Evolutionary conservation across 1,140 invertebrate genomes (phyloP).

Genomic region (Neoseiulus cucumeris): DNA sequence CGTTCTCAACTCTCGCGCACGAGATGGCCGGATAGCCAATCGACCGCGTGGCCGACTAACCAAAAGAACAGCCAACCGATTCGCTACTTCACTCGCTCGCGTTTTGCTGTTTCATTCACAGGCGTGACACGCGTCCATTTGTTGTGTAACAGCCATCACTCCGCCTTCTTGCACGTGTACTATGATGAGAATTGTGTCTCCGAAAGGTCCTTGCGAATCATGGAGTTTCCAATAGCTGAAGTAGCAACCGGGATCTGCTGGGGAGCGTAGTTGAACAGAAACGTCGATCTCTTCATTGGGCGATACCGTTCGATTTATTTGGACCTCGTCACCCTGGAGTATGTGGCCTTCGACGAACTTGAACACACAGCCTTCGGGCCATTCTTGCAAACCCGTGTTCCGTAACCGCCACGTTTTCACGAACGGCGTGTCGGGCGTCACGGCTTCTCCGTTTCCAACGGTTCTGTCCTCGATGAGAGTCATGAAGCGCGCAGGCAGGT

Average conservation of each 20-base stretch:
- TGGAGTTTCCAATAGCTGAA: conserved; percentile 49
- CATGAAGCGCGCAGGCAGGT: conserved; percentile 46
- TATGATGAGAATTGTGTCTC: conserved; percentile 47
- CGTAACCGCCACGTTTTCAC: conserved; percentile 56
- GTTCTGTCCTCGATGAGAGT: conserved; percentile 51
- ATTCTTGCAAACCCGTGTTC: conserved; percentile 41
- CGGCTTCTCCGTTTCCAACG: conserved; percentile 47
- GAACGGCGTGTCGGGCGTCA: conserved; percentile 47
- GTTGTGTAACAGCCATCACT: conserved; percentile 44
- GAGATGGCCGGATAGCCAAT: no score
- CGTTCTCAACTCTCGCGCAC: no score
- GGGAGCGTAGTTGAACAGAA: conserved; percentile 45
- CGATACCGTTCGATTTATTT: conserved; percentile 36
- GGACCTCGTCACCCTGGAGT: conserved; percentile 26
- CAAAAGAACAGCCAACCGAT: no score
- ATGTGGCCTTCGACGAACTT: conserved; percentile 1
- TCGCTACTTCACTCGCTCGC: no score
- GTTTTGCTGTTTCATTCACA: background rate
- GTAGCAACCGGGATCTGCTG: conserved; percentile 44
- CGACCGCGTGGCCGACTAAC: no score
- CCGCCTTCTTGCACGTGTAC: conserved; percentile 43
- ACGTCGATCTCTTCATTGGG: conserved; percentile 46
- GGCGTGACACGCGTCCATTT: conserved; percentile 36
- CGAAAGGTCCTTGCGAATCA: conserved; percentile 38
- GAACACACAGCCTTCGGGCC: background rate